Base-by-base conservation (phyloP, 2,797 vertebrate species). In the Ptychadena robeensis region DNA sequence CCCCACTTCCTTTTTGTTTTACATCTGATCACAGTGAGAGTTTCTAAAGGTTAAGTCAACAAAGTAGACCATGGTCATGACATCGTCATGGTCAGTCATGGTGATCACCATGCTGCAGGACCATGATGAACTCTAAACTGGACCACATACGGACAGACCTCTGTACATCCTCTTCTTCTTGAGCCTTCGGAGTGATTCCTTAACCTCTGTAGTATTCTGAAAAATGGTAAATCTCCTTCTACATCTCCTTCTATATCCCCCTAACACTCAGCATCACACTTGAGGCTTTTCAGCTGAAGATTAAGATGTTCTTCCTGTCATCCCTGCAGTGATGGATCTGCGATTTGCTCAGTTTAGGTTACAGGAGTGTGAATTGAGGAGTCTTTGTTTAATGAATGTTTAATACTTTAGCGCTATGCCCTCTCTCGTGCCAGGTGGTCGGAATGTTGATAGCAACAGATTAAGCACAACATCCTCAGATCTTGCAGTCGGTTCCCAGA, bases 401-500 rank as follows among this genome's bases (percentile, higher is more conserved):
- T n/a, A n/a, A n/a, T n/a, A n/a, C n/a, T n/a, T n/a, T n/a, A n/a
- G n/a, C n/a, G 28, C 32, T 53, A 25, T 53, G 22, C 30, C 48
- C 37, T 18, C 28, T 31, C 30, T 59, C 15, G 2, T 82, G 80
- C 64, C 81, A 40, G 67, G 73, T 63, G 74, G 67, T 37, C 53
- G 10, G 2, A 25, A 14, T 83, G 82, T 73, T 83, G 75, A 67
- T 83, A 79, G 75, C 70, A 79, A 73, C 78, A 70, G 25, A 1
- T 78, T n/a, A 79, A 79, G 70, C 67, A 77, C 8, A 4, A 32
- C 61, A 77, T 30, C 76, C 25, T 34, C 11, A 67, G 63, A 70
- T 12, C 25, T 15, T 32, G 4, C 6, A 9, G 18, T n/a, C n/a
- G n/a, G n/a, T n/a, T n/a, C n/a, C n/a, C n/a, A n/a, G n/a, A n/a